Evolutionary conservation across 2,113 vertebrate species (phyloP), one percentile per base, ranked within the genome.

Genomic region (Collichthys lucidus): DNA sequence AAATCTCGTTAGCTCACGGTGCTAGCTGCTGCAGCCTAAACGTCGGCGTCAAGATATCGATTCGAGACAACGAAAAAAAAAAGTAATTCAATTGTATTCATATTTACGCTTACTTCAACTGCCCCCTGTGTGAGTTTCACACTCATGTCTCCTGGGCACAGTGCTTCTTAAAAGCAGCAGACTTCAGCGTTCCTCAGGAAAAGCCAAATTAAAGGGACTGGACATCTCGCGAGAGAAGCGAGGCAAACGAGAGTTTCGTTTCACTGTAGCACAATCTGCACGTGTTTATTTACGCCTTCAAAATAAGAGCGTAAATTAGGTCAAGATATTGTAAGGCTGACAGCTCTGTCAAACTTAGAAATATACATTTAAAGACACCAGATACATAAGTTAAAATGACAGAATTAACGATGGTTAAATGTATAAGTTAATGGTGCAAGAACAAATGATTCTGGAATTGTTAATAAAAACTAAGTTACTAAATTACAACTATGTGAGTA

Each of bases 101-200:
- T 46, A 24, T 26, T 0, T 5, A 10, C 11, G 50, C 82, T 87
- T 86, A 93, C 93, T 72, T 88, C 67, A 59, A 93, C 15, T 8
- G 93, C 93, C 68, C 92, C 92, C 26, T 74, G 19, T 10, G 93
- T 89, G 19, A 93, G 85, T 40, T 7, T n/a, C 0, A 55, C 35
- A 59, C 29, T 68, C 91, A 94, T 94, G 2, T 74, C 26, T 26
- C 4, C 1, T 4, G 9, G 1, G 7, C 35, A 70, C 62, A 63
- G 47, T 42, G 12, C 31, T 16, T 63, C 0, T 5, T 1, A 71
- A 66, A 64, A 0, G 14, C 1, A 15, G 20, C 11, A 70, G 12
- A 80, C 16, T 29, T 47, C 3, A 7, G 52, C 5, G 24, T 46
- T 12, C 52, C 4, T 29, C 0, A 0, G 64, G 7, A 8, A 11